Evolutionary conservation across 2,888 invertebrate genomes (phyloP), one percentile per base, ranked within the genome.

Genomic region (Tenthredo mesomela): DNA sequence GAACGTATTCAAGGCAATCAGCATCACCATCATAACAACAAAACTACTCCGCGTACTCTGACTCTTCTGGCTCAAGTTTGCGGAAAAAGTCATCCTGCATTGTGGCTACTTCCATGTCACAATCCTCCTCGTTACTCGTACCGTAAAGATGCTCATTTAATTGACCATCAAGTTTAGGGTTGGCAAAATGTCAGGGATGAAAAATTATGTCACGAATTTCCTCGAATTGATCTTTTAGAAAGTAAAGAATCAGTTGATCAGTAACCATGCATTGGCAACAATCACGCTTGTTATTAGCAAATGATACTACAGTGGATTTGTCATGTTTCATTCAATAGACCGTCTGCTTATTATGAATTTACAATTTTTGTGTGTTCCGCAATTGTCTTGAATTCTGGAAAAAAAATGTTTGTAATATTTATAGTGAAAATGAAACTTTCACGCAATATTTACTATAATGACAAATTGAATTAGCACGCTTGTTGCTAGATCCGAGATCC

Each of bases 61-160:
- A 95, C 95, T 67, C 93, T 97, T 78, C 92, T 97, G 82, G 95
- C 96, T 65, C 97, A 97, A 94, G 97, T 97, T 15, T 97, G 97
- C 93, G 97, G 97, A 25, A 94, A 96, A 89, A 96, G 96, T 83
- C 96, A 96, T 92, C 96, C 96, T 1, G 90, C 95, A 0, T 92
- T 96, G 9, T 97, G 97, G 97, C 92, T 97, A 75, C 93, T 97
- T 89, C 97, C 97, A 47, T 96, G 97, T 85, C 91, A 92, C 86
- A 93, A 91, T 88, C 90, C 93, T 12, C 92, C 93, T 18, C 89
- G 91, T 47, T 93, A 92, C 87, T 91, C 92, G 85, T 93, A 91
- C 84, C 90, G 92, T 82, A 90, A 91, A 80, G 93, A 93, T 84
- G 89, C 90, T 85, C 92, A 92, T 88, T 89, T 93, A 71, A 90